Evolutionary conservation across 2,888 invertebrate species (phyloP).

Genomic region (Protophormia terraenovae): DNA sequence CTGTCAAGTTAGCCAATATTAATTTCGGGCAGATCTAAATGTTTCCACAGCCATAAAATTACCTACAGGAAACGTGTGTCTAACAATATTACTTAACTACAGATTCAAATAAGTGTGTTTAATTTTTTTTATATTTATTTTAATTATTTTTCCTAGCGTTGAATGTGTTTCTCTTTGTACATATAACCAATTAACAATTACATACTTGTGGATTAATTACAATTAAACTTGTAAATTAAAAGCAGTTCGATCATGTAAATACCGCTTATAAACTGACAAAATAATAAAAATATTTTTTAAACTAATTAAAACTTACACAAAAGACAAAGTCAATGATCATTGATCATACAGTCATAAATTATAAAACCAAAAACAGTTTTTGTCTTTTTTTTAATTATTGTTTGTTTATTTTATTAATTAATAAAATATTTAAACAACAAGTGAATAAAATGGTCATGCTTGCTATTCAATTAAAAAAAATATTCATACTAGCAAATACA

Average conservation of each 20-base stretch:
- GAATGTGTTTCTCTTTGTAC: neutral
- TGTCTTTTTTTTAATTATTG: neutral
- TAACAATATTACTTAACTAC: too few species aligned
- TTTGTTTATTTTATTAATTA: constrained; percentile 20
- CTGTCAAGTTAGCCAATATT: too few species aligned
- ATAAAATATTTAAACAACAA: constrained; percentile 44
- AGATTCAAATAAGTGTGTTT: too few species aligned
- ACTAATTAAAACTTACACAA: constrained; percentile 15
- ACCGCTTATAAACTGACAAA: constrained; percentile 34
- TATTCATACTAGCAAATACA: neutral
- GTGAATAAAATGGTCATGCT: constrained; percentile 40
- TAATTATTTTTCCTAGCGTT: too few species aligned
- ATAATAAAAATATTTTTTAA: neutral
- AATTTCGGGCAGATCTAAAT: too few species aligned
- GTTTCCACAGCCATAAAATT: too few species aligned
- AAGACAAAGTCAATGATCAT: neutral
- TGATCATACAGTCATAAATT: neutral
- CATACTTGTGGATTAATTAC: neutral
- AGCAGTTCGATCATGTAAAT: constrained; percentile 49
- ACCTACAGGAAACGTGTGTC: too few species aligned
- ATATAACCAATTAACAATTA: neutral
- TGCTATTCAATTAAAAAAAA: neutral
- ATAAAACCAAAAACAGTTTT: neutral
- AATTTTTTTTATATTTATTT: too few species aligned
- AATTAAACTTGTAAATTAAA: constrained; percentile 16